Percentiles rank a stretch among this genome's conserved stretches.
phyloP scores from a whole-genome alignment of 1,140 invertebrate species.

The Sitobion miscanthi region DNA sequence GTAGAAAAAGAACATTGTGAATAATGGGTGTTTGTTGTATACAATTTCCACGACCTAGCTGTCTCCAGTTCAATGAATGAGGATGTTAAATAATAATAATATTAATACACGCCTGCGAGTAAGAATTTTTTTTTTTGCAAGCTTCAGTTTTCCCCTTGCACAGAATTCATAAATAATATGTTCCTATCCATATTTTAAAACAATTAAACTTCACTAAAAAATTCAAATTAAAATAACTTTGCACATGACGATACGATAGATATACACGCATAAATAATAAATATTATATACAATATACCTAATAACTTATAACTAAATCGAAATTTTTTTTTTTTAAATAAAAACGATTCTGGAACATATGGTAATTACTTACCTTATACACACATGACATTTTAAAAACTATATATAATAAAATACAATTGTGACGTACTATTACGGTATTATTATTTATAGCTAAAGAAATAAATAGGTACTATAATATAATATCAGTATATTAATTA shows the following conservation, averaged over 20 bases:
- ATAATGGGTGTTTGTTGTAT: slow-evolving; percentile 6
- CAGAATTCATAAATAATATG: background rate
- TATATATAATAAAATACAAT: background rate
- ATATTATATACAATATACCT: background rate
- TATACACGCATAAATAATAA: background rate
- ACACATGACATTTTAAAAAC: background rate
- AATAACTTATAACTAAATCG: background rate
- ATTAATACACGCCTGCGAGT: background rate
- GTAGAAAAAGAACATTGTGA: slow-evolving; percentile 25
- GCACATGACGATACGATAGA: background rate
- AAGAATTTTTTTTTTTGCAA: background rate
- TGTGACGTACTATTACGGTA: no score
- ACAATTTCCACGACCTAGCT: slow-evolving; percentile 4
- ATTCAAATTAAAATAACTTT: background rate
- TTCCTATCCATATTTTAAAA: background rate
- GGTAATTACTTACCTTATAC: background rate
- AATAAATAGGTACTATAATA: background rate
- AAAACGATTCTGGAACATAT: background rate
- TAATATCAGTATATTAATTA: no score
- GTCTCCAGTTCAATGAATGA: background rate
- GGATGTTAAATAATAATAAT: background rate
- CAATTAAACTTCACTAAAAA: background rate
- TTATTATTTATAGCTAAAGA: background rate
- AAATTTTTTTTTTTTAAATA: background rate
- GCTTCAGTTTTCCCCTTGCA: background rate